phyloP scores from a whole-genome alignment of 2,797 vertebrate species.

The Xyrichtys novacula region DNA sequence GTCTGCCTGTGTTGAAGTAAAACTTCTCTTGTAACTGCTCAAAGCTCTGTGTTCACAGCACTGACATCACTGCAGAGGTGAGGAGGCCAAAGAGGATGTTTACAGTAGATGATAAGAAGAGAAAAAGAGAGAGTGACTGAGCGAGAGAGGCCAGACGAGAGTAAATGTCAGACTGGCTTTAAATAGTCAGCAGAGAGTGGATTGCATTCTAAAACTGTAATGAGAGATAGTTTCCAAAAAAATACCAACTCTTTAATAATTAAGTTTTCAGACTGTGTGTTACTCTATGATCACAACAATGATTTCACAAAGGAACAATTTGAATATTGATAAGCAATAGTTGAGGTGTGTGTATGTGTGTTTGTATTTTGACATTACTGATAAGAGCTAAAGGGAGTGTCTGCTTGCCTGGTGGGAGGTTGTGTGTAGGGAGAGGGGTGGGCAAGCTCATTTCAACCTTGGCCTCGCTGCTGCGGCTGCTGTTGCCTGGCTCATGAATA shows the following conservation, averaged over 20 bases:
- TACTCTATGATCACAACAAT: constrained; percentile 20
- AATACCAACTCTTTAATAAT: neutral
- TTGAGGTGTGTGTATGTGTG: constrained; percentile 13
- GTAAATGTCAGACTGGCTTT: neutral
- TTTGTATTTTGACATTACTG: constrained; percentile 65
- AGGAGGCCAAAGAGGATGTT: constrained; percentile 6
- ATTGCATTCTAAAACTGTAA: neutral
- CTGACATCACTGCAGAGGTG: neutral
- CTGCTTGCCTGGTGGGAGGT: constrained; percentile 59
- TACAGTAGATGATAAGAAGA: constrained; percentile 2
- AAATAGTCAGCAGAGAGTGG: neutral
- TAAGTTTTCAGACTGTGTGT: neutral
- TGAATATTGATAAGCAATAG: constrained; percentile 51
- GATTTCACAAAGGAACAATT: neutral
- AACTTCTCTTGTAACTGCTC: neutral
- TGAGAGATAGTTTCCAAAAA: neutral
- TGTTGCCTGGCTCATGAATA: constrained; percentile 82
- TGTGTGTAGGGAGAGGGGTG: constrained; percentile 68
- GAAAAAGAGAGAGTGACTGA: neutral
- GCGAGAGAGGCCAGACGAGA: neutral
- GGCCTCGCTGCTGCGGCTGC: constrained; percentile 76
- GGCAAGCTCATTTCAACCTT: constrained; percentile 82
- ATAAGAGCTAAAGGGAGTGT: constrained; percentile 66
- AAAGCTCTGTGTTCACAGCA: neutral
- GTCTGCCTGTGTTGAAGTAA: neutral